A percentile compares a stretch with the other conserved stretches of the same genome.
Conservation (phyloP, 1,140 invertebrate genomes). For the Trichoplusia ni region DNA sequence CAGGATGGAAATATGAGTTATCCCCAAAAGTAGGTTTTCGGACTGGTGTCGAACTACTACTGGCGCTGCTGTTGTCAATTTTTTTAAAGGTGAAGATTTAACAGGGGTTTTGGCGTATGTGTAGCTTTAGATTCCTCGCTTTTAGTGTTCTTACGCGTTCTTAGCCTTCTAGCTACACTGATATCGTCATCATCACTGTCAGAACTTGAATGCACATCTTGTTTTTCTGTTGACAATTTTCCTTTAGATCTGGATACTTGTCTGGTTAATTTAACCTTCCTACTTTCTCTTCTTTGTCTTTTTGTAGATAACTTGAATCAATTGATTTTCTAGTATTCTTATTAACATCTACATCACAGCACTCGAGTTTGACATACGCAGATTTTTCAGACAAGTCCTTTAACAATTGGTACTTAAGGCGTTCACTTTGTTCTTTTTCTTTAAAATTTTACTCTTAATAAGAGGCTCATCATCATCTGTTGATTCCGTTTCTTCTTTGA, state of each 20-base stretch:
- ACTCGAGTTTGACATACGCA: conserved; percentile 74
- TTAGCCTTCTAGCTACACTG: conserved; percentile 66
- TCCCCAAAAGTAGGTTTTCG: conserved; percentile 86
- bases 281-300: conserved; percentile 62
- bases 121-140: conserved; percentile 58
- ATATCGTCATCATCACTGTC: conserved; percentile 77
- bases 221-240: conserved; percentile 57
- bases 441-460: conserved; percentile 77
- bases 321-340: conserved; percentile 65
- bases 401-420: conserved; percentile 65
- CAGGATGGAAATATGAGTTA: conserved; percentile 87
- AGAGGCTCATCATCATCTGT: conserved; percentile 80
- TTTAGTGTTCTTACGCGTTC: conserved; percentile 70
- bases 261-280: conserved; percentile 55
- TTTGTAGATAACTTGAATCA: conserved; percentile 57
- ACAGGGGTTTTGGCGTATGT: conserved; percentile 49
- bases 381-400: conserved; percentile 76
- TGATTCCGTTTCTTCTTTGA: conserved; percentile 73
- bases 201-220: conserved; percentile 58
- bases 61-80: conserved; percentile 67
- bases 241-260: conserved; percentile 53
- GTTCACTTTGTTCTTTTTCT: conserved; percentile 67
- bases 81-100: conserved; percentile 65
- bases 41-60: conserved; percentile 57
- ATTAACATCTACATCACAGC: conserved; percentile 70